Base-by-base conservation (phyloP, 2,113 vertebrate species). In the Centropus bengalensis region DNA sequence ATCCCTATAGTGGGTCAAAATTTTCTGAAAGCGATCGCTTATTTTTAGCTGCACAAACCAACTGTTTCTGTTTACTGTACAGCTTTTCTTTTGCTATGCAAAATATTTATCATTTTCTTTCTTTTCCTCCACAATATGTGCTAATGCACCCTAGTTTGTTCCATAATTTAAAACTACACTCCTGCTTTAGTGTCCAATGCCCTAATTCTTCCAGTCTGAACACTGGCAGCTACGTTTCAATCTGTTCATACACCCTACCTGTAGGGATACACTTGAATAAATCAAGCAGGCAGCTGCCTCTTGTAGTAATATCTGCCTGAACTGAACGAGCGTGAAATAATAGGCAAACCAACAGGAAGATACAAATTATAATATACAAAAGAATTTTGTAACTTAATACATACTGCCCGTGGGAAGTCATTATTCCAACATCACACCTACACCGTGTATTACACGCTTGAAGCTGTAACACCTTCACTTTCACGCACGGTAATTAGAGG, bases 361-460 rank as follows among this genome's bases (percentile, higher is more conserved):
- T 58, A 47, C 4, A 44, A 85, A 88, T 68, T 11, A 36, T 52
- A 80, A 44, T 13, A 32, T 2, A 42, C 30, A 81, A 33, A 67
- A 10, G 14, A 2, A 45, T 51, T 89, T 20, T 5, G 2, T 67
- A 24, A 45, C 22, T 47, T 38, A 8, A 24, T 28, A 17, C 26
- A 22, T 1, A 1, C 22, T 82, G 69, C 82, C 45, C 6, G 47
- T 33, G 16, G 1, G 26, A 49, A 69, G 42, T 22, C 49, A 23
- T 66, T 14, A 32, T 26, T 45, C 55, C 56, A 66, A 8, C 42
- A 15, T 38, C 28, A 26, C n/a, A 14, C 1, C 1, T 6, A 24
- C 28, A 5, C 24, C 6, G 2, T 2, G 47, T n/a, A 7, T 45
- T 2, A 40, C 42, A n/a, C 45, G 5, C 64, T 3, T 3, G 5